Percentiles rank a stretch among this genome's conserved stretches.
Evolutionary conservation across 2,888 invertebrate species (phyloP).

Genomic region (Ornithoptera priamus): DNA sequence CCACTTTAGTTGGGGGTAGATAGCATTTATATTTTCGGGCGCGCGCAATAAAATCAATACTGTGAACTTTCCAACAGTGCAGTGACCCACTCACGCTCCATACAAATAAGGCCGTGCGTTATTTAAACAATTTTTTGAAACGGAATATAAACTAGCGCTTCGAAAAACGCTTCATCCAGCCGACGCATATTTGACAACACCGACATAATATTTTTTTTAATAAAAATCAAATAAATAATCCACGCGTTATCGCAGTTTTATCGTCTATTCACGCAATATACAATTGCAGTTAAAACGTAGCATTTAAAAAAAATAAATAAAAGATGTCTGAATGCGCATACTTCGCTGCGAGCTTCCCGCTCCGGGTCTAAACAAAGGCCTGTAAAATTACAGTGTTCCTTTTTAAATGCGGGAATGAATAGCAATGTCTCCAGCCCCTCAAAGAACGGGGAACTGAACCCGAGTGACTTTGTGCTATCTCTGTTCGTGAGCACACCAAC

Average conservation of each 20-base stretch:
- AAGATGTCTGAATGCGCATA: conserved; percentile 74
- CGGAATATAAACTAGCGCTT: conserved; percentile 45
- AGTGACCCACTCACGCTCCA: conserved; percentile 70
- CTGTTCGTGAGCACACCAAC: conserved; percentile 52
- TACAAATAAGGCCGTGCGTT: conserved; percentile 65
- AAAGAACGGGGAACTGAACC: conserved; percentile 66
- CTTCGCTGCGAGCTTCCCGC: conserved; percentile 62
- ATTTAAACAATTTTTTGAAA: conserved; percentile 57
- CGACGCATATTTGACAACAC: conserved; percentile 30
- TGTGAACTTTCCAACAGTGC: conserved; percentile 75
- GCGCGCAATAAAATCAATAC: conserved; percentile 80
- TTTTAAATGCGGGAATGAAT: conserved; percentile 77
- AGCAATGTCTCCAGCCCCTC: conserved; percentile 73
- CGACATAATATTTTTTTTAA: neutral
- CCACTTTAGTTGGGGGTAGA: conserved; percentile 49
- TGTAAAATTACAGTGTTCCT: conserved; percentile 77
- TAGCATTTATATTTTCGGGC: conserved; percentile 77
- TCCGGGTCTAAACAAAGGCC: conserved; percentile 68
- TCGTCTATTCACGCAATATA: conserved; percentile 12
- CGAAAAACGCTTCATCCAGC: conserved; percentile 39
- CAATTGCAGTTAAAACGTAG: conserved; percentile 50
- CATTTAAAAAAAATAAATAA: conserved; percentile 73
- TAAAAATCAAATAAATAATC: neutral
- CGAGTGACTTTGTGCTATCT: conserved; percentile 45
- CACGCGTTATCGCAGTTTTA: conserved; percentile 8